Evolutionary conservation across 2,113 vertebrate species (phyloP), one percentile per base, ranked within the genome.

Genomic region (Centropus unirufus): DNA sequence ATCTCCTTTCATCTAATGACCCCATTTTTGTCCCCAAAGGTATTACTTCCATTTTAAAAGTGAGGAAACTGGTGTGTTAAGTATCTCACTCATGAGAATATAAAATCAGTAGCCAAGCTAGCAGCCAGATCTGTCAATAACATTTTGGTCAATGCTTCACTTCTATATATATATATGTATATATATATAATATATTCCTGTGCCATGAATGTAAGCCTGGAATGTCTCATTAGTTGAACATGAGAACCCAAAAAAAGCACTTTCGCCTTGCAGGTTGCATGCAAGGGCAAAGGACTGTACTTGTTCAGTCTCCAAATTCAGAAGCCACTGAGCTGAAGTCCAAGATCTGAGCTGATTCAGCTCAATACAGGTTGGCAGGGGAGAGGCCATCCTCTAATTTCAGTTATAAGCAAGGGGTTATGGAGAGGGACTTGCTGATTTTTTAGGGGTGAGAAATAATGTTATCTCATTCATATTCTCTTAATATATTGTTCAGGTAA

Each of bases 221-320:
- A 87, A 78, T 34, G 9, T 59, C 18, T 86, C 32, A 51, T 14
- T 20, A 55, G 11, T 15, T 4, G 40, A 44, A 47, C 40, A 22
- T 18, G 36, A 83, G 19, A 73, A 64, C 14, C 40, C 39, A 73
- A 27, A 93, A 90, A 74, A 46, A 68, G 17, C 32, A 73, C 20
- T 75, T 85, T 20, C 13, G 9, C 22, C 36, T 80, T 67, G 51
- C 1, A 3, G 9, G 6, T 1, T 36, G 39, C 1, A 0, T 13
- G 34, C 34, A 32, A 26, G 7, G 32, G 11, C 24, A 58, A 85
- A 62, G 19, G 18, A n/a, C 2, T 1, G 1, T 11, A 26, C 12
- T 47, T 27, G 26, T 22, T 29, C 14, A 40, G 5, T 7, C 17
- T 52, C 14, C 49, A 78, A 55, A 63, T 10, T n/a, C 46, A 87